Base-by-base conservation (phyloP, 2,113 vertebrate genomes). In the Hyperopisus bebe region DNA sequence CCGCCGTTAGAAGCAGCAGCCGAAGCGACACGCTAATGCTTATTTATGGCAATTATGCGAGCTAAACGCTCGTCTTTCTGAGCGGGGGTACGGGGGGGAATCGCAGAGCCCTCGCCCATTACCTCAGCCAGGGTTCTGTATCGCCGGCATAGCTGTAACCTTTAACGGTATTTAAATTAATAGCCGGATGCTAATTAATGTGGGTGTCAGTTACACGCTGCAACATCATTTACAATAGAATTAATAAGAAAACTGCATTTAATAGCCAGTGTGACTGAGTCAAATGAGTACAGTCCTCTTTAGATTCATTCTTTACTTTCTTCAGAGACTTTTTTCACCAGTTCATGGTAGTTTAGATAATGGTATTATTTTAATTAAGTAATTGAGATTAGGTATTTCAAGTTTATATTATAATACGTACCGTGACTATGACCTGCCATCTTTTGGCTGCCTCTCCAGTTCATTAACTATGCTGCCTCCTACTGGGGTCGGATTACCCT, bases 151-250 rank as follows among this genome's bases (percentile, higher is more conserved):
- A 42, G 50, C 51, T 83, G 21, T 39, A 48, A 83, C 31, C 50
- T 87, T 51, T 55, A 51, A 55, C 86, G 46, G 48, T 31, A 77
- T 89, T 82, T 19, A 89, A 83, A 89, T 51, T 55, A 50, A 82
- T 48, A 51, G 27, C 31, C 27, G 83, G 47, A 86, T 35, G 48
- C 48, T 53, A 87, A 87, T 86, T 47, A 86, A 47, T 50, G 83
- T 86, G 83, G 46, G 47, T 86, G 46, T 86, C 47, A 11, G 21
- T 48, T 86, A 50, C 24, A 86, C 17, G 15, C 44, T 5, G n/a
- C 46, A 24, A 47, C n/a, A 50, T 87, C n/a, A 87, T 87, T 87
- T 35, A 87, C 50, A 87, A 53, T 39, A 87, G 50, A 53, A 53
- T 87, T 53, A 87, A 55, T 87, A 53, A 19, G 86, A 87, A 53